Evolutionary conservation across 2,888 invertebrate species (phyloP).

Genomic region (Volucella inflata): DNA sequence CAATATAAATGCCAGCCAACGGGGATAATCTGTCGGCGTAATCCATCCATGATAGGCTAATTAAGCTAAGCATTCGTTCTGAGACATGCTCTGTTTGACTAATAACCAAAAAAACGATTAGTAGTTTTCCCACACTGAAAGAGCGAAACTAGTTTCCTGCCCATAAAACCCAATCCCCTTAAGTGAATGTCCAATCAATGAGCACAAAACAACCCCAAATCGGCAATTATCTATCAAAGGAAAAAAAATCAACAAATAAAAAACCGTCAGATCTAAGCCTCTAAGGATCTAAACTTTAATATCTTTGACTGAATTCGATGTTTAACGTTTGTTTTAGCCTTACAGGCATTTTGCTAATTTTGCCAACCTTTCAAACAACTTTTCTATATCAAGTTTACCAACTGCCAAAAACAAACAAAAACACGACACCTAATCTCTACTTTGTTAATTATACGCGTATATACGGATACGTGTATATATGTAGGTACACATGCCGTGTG

Average conservation of each 20-base stretch:
- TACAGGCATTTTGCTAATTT: slow-evolving; percentile 61
- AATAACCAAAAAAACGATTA: slow-evolving; percentile 37
- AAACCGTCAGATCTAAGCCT: slow-evolving; percentile 1
- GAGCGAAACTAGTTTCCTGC: slow-evolving; percentile 59
- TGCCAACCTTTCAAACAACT: slow-evolving; percentile 74
- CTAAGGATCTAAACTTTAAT: slow-evolving; percentile 35
- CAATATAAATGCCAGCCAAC: slow-evolving; percentile 22
- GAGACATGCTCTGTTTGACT: slow-evolving; percentile 18
- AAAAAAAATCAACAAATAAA: too few relatives aligned
- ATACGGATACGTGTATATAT: too few relatives aligned
- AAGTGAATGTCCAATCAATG: slow-evolving; percentile 69
- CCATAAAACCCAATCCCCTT: slow-evolving; percentile 35
- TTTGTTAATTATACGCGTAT: slow-evolving; percentile 58
- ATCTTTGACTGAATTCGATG: slow-evolving; percentile 44
- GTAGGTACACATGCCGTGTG: slow-evolving; percentile 34
- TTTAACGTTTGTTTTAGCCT: slow-evolving; percentile 47
- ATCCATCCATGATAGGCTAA: slow-evolving; percentile 66
- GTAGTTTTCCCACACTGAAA: slow-evolving; percentile 50
- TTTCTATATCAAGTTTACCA: slow-evolving; percentile 73
- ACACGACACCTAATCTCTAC: slow-evolving; percentile 55
- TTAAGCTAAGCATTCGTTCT: slow-evolving; percentile 58
- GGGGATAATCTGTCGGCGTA: slow-evolving; percentile 67
- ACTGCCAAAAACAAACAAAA: slow-evolving; percentile 26
- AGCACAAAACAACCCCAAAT: slow-evolving; percentile 63
- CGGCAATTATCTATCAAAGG: slow-evolving; percentile 43